Base-by-base conservation (phyloP, 2,113 vertebrate genomes). In the Chionis minor region DNA sequence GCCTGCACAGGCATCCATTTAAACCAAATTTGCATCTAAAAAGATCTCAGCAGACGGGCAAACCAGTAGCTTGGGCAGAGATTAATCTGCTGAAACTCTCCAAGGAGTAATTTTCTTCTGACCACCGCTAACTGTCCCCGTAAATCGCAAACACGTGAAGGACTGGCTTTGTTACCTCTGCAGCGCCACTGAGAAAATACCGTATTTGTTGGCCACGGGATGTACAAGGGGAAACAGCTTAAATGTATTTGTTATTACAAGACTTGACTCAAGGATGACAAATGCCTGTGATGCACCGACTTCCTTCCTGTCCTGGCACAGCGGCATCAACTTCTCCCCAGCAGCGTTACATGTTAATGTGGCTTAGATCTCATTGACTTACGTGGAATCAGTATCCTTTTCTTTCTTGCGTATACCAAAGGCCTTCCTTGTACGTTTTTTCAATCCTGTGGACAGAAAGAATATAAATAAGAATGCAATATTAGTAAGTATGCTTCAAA, bases 371-470 rank as follows among this genome's bases (percentile, higher is more conserved):
- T 8, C 75, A 21, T 2, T 9, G 8, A 89, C 99, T 98, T 96
- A 99, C 99, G 99, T 99, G 91, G 99, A 98, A 77, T 99, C 99
- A 96, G 98, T 98, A 88, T 99, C 99, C 98, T 99, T 99, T 93
- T 99, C 99, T 99, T 99, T 99, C 98, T 98, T 99, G 95, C 99
- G 98, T 98, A 99, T 99, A 79, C 99, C 99, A 97, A 99, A 99
- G 84, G 98, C 99, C 97, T 99, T 99, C 96, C 99, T 99, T 98
- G 99, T 99, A 94, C 99, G 99, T 93, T 99, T 99, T 98, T 99
- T 99, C 98, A 99, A 38, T 99, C 99, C 99, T 99, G 96, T n/a
- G 58, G 67, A 86, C 14, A 97, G 96, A 86, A 40, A 55, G 66
- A 35, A 59, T 10, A 81, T 40, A 16, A 55, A n/a, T 59, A 33